Evolutionary conservation across 1,140 invertebrate species (phyloP).

Genomic region (Drosophila kurseongensis): DNA sequence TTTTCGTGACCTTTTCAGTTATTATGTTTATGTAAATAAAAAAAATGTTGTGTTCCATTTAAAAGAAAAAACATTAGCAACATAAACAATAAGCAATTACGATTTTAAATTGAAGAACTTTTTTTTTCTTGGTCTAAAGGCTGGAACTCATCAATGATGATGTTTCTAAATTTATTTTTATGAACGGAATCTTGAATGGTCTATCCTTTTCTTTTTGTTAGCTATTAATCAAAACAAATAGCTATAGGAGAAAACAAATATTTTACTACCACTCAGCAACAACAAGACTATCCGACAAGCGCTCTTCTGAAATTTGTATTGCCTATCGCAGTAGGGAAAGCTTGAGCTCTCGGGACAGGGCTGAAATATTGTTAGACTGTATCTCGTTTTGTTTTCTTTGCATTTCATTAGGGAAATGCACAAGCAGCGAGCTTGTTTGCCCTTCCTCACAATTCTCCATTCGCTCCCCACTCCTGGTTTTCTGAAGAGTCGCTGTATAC

Average conservation of each 20-base stretch:
- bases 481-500: conserved; percentile 38
- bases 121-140: too few relatives aligned
- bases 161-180: too few relatives aligned
- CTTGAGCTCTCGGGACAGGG: conserved; percentile 19
- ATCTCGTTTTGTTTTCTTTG: conserved; percentile 51
- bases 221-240: conserved; percentile 67
- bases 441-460: background rate
- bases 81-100: too few relatives aligned
- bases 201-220: conserved; percentile 13
- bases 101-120: too few relatives aligned
- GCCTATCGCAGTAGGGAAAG: conserved; percentile 17
- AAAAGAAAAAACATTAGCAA: too few relatives aligned
- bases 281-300: conserved; percentile 14
- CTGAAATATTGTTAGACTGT: conserved; percentile 10
- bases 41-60: too few relatives aligned
- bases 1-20: too few relatives aligned
- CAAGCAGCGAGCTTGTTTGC: conserved; percentile 32
- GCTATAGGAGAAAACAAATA: conserved; percentile 57
- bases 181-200: too few relatives aligned
- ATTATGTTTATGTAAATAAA: too few relatives aligned
- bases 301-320: conserved; percentile 32
- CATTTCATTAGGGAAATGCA: conserved; percentile 73
- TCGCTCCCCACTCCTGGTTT: background rate
- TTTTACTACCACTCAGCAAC: conserved; percentile 59
- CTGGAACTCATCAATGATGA: too few relatives aligned